A percentile compares a stretch with the other conserved stretches of the same genome.
Evolutionary conservation across 2,888 invertebrate species (phyloP).

Genomic region (Epinotia ramella): DNA sequence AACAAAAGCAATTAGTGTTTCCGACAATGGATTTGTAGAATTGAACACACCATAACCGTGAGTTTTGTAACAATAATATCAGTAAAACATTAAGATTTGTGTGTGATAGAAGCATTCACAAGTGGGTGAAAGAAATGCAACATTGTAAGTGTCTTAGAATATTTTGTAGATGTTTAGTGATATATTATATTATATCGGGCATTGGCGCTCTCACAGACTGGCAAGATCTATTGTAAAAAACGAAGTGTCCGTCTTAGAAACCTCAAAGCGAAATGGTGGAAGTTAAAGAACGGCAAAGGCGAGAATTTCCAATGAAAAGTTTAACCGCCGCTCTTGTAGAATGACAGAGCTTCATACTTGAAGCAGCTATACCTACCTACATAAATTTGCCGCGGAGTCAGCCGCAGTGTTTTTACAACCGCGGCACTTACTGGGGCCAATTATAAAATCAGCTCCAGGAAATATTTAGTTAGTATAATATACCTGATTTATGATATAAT

Average conservation of each 20-base stretch:
- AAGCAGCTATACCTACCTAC: constrained; percentile 22
- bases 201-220: not conserved
- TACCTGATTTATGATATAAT: not conserved
- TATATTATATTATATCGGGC: not conserved
- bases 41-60: too few relatives aligned
- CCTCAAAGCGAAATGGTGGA: constrained; percentile 73
- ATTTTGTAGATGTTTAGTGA: not conserved
- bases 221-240: constrained; percentile 60
- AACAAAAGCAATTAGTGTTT: not conserved
- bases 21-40: too few relatives aligned
- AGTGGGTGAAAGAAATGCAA: too few relatives aligned
- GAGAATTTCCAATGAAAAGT: constrained; percentile 72
- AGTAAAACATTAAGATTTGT: too few relatives aligned
- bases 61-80: too few relatives aligned
- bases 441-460: not conserved
- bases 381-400: too few relatives aligned
- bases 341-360: constrained; percentile 66
- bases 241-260: constrained; percentile 71
- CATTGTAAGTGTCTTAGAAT: too few relatives aligned
- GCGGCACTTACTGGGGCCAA: not conserved
- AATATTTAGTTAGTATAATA: not conserved
- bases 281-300: constrained; percentile 73
- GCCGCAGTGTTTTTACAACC: constrained; percentile 1
- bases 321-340: constrained; percentile 64
- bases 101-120: too few relatives aligned